Evolutionary conservation across 2,888 invertebrate species (phyloP).

Genomic region (Xestia rhomboidea): DNA sequence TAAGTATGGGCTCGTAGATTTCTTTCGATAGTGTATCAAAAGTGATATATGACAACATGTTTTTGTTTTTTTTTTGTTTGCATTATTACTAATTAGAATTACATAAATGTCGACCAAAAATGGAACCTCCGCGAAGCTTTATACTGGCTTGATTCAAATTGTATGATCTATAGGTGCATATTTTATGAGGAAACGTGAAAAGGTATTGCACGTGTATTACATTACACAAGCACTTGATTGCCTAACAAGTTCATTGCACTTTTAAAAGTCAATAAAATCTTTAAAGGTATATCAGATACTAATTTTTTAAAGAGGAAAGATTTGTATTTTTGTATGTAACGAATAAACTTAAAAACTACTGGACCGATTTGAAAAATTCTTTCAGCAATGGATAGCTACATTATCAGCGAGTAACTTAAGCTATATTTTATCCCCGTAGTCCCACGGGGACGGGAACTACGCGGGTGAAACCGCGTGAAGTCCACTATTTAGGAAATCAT

Average conservation of each 20-base stretch:
- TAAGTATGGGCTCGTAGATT: background rate
- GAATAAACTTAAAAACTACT: no score
- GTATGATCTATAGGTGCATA: background rate
- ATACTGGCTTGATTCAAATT: background rate
- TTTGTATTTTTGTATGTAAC: no score
- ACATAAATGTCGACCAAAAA: background rate
- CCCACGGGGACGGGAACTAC: no score
- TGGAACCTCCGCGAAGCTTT: background rate
- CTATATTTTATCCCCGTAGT: no score
- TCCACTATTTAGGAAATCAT: background rate
- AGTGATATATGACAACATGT: background rate
- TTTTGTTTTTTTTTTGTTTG: background rate
- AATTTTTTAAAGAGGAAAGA: no score
- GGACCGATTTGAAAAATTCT: no score
- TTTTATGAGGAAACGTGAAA: background rate
- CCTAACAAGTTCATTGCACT: background rate
- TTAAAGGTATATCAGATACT: no score
- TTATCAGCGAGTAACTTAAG: no score
- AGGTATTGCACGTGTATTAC: background rate
- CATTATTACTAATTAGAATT: background rate
- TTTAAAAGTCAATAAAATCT: constrained; percentile 7
- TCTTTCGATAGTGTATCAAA: background rate
- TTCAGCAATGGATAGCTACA: no score
- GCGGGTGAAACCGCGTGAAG: no score
- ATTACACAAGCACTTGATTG: background rate